Conservation (phyloP, 2,113 vertebrate species). For the Oceanites oceanicus region DNA sequence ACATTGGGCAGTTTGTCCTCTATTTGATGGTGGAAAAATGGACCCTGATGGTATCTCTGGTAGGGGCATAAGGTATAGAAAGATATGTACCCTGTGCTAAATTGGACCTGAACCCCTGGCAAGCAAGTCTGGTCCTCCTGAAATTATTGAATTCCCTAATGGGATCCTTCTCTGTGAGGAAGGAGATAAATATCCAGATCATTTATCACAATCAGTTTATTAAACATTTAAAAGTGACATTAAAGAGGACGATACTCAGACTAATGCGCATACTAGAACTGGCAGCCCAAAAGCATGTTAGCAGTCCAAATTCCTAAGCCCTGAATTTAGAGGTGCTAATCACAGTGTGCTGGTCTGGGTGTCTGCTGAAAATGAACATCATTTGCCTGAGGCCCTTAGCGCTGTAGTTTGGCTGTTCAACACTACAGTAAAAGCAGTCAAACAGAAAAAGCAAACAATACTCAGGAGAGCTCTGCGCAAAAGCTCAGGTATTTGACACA, state of each 20-base stretch:
- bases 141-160: constrained; percentile 27
- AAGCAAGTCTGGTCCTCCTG: background rate
- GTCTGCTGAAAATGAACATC: background rate
- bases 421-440: background rate
- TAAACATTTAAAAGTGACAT: constrained; percentile 38
- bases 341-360: background rate
- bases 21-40: background rate
- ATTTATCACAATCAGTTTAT: constrained; percentile 37
- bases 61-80: background rate
- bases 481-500: background rate
- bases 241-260: background rate
- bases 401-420: background rate
- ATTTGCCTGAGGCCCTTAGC: background rate
- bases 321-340: background rate
- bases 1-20: background rate
- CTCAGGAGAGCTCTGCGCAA: background rate
- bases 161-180: background rate
- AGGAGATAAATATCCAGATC: constrained; percentile 19
- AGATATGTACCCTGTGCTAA: background rate
- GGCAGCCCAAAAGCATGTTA: background rate
- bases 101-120: background rate
- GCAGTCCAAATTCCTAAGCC: background rate
- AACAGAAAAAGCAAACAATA: background rate
- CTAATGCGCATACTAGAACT: background rate
- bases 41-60: background rate